Evolutionary conservation across 2,113 vertebrate species (phyloP).

Genomic region (Rhegmatorhina hoffmannsi): DNA sequence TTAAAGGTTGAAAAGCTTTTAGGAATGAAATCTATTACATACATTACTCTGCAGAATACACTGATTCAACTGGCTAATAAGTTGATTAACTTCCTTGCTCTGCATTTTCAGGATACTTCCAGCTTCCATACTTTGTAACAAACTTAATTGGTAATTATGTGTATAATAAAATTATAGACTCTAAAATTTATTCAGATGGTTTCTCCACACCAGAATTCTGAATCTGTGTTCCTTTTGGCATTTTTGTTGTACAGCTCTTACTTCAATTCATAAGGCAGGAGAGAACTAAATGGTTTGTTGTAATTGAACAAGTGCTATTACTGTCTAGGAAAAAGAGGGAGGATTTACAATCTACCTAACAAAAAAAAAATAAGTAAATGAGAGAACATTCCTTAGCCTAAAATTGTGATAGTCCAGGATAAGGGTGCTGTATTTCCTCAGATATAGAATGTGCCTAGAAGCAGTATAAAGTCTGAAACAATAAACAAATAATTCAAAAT

Average conservation of each 20-base stretch:
- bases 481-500: neutral
- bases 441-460: neutral
- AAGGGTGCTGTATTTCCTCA: neutral
- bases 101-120: slow-evolving; percentile 3
- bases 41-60: neutral
- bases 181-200: slow-evolving; percentile 20
- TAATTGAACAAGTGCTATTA: slow-evolving; percentile 11
- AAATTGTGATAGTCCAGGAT: neutral
- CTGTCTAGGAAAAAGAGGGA: neutral
- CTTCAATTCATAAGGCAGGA: neutral
- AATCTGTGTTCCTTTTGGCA: neutral
- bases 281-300: neutral
- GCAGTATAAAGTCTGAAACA: neutral
- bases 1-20: neutral
- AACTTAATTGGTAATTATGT: slow-evolving; percentile 35
- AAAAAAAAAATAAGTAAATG: neutral
- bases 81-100: neutral
- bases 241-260: neutral
- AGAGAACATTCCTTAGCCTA: neutral
- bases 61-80: neutral
- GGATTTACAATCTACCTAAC: neutral
- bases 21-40: neutral
- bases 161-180: slow-evolving; percentile 32
- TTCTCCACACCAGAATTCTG: slow-evolving; percentile 1
- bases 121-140: neutral